These are phyloP conservation scores for Eupithecia pulchellata DNA, from an alignment of 2,888 invertebrate genomes.

Conservation along the genomic window DNA sequence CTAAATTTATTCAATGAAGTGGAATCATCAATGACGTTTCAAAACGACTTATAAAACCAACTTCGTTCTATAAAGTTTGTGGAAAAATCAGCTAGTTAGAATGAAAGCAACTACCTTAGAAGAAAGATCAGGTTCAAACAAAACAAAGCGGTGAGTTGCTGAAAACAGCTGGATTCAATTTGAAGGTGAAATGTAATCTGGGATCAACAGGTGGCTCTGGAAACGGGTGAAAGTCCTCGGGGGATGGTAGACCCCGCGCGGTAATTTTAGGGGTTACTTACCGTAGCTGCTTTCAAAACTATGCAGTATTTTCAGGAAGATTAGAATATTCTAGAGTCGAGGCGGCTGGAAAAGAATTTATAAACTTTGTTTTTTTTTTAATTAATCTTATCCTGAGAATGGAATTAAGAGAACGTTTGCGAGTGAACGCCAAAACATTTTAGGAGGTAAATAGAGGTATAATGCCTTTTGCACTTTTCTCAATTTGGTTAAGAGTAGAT, in stretches of 20 bases:
- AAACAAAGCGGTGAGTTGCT: conserved; percentile 8
- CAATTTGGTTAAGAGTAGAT: too few species aligned
- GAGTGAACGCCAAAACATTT: too few species aligned
- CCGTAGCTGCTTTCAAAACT: conserved; percentile 8
- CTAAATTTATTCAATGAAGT: background rate
- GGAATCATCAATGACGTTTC: background rate
- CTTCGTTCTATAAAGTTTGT: background rate
- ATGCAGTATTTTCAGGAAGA: background rate
- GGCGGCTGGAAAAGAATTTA: too few species aligned
- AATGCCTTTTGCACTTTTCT: too few species aligned
- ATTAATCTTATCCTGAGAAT: too few species aligned
- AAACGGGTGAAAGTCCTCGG: conserved; percentile 17
- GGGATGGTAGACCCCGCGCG: conserved; percentile 11
- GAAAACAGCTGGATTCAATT: conserved; percentile 12
- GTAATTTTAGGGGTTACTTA: background rate
- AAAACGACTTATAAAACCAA: background rate
- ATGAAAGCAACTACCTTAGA: background rate
- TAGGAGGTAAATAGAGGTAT: too few species aligned
- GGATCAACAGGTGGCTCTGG: conserved; percentile 51
- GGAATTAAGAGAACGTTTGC: too few species aligned
- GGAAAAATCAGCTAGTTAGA: background rate
- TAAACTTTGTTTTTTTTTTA: too few species aligned
- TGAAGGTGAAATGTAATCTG: conserved; percentile 29
- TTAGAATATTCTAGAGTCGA: background rate
- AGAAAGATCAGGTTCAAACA: background rate